Evolutionary conservation across 2,888 invertebrate species (phyloP).

Genomic region (Macropis europaea): DNA sequence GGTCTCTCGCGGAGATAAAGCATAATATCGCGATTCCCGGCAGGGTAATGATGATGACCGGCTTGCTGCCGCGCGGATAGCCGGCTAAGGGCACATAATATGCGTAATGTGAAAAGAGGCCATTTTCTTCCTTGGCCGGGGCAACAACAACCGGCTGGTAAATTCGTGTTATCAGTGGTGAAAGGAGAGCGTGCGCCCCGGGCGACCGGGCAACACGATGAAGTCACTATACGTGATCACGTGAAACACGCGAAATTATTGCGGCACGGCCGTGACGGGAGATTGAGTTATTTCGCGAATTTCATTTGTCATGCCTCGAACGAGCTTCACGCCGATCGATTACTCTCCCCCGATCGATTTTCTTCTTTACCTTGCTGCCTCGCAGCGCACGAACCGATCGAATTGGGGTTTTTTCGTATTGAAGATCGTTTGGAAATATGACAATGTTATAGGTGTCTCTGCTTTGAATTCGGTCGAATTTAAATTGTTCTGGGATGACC

Average conservation of each 20-base stretch:
- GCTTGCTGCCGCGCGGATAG: conserved; percentile 73
- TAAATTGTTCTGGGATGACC: too few relatives aligned
- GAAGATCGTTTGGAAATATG: too few relatives aligned
- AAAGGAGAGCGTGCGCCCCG: conserved; percentile 40
- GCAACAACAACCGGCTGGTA: conserved; percentile 53
- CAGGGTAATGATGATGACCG: conserved; percentile 79
- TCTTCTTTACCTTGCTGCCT: too few relatives aligned
- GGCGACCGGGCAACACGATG: conserved; percentile 14
- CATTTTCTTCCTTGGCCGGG: conserved; percentile 70
- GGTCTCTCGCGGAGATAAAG: conserved; percentile 74
- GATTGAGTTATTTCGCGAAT: conserved; percentile 42
- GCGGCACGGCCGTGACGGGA: not conserved
- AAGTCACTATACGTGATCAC: conserved; percentile 25
- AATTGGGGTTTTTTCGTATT: too few relatives aligned
- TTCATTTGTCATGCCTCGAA: conserved; percentile 39
- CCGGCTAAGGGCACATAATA: conserved; percentile 70
- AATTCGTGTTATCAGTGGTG: conserved; percentile 60
- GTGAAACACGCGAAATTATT: conserved; percentile 40
- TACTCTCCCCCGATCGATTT: not conserved
- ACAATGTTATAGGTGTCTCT: too few relatives aligned
- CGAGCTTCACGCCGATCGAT: not conserved
- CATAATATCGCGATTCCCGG: conserved; percentile 78
- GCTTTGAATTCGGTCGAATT: too few relatives aligned
- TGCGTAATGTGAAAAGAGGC: conserved; percentile 75
- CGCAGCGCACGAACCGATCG: too few relatives aligned